Conservation (phyloP, 2,797 vertebrate species). For the Xiphophorus birchmanni region DNA sequence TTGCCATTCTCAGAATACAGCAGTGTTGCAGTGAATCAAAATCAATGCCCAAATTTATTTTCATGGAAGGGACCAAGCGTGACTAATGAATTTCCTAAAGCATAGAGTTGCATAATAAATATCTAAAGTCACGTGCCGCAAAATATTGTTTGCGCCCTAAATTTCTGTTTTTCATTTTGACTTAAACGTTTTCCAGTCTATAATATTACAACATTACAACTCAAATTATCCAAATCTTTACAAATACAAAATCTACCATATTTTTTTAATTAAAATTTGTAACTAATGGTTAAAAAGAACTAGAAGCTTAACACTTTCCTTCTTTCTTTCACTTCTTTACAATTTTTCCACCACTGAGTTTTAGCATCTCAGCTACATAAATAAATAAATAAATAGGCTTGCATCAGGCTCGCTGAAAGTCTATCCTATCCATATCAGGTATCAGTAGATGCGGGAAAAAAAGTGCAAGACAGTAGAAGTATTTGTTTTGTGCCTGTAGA, state of each 20-base stretch:
- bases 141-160: background rate
- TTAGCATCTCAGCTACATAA: background rate
- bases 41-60: background rate
- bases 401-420: background rate
- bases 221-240: background rate
- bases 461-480: slow-evolving; percentile 18
- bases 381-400: background rate
- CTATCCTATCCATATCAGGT: too few relatives aligned
- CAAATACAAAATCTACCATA: background rate
- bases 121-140: background rate
- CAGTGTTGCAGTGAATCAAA: background rate
- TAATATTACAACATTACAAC: background rate
- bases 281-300: too few relatives aligned
- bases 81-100: background rate
- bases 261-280: background rate
- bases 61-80: background rate
- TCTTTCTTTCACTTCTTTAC: background rate
- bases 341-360: background rate
- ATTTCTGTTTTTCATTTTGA: background rate
- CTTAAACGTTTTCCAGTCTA: background rate
- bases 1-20: background rate
- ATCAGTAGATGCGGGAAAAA: background rate
- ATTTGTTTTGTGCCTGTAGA: slow-evolving; percentile 70
- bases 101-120: background rate
- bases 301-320: background rate